Percentiles rank a stretch among this genome's conserved stretches.
Evolutionary conservation across 2,797 vertebrate species (phyloP).

Genomic region (Peromyscus aztecus): DNA sequence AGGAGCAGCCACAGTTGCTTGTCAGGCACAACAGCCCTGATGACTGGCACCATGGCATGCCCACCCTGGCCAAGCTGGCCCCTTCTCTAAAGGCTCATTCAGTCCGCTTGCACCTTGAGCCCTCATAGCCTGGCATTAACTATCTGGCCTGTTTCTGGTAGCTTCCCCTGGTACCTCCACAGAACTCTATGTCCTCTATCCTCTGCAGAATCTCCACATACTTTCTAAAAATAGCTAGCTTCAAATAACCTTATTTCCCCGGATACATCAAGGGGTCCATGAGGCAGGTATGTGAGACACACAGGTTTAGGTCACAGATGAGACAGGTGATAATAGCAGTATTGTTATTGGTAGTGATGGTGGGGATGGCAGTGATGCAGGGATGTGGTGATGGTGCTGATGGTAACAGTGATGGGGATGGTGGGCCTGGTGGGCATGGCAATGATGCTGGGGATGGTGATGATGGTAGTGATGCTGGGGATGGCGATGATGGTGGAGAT

Average conservation of each 20-base stretch:
- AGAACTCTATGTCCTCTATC: background rate
- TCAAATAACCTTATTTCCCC: background rate
- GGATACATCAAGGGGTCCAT: background rate
- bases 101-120: background rate
- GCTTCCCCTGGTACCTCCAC: background rate
- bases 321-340: background rate
- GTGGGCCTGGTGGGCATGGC: too few species aligned
- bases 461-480: fast-evolving
- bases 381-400: background rate
- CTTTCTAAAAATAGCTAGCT: background rate
- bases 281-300: fast-evolving
- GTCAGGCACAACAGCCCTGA: background rate
- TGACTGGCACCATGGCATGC: background rate
- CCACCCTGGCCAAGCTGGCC: background rate
- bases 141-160: slow-evolving; percentile 34
- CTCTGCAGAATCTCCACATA: background rate
- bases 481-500: background rate
- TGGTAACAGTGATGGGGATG: background rate
- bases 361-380: background rate
- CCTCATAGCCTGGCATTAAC: background rate
- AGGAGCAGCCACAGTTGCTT: background rate
- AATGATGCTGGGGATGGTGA: fast-evolving
- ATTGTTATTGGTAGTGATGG: background rate
- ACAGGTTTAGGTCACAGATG: background rate
- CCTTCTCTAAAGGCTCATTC: background rate